Percentiles rank a stretch among this genome's conserved stretches.
These are phyloP conservation scores for Mormyrus iriodes DNA, from an alignment of 2,113 vertebrate genomes.

Conservation along the genomic window DNA sequence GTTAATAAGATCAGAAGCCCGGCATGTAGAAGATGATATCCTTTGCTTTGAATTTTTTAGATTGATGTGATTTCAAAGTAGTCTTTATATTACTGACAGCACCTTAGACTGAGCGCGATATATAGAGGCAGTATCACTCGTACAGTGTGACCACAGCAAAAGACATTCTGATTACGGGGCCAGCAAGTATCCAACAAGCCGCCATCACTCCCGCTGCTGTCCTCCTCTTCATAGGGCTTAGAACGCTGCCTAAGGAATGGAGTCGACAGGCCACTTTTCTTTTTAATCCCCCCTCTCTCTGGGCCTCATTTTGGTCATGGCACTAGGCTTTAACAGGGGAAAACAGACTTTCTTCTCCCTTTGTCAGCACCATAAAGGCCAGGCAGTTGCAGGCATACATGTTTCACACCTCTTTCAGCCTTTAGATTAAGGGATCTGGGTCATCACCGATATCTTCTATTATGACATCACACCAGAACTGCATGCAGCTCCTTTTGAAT, in stretches of 20 bases:
- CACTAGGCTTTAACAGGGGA: not conserved
- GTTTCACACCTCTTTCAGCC: not conserved
- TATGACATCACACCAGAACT: not conserved
- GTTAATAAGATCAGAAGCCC: not conserved
- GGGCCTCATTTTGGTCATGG: slow-evolving; percentile 4
- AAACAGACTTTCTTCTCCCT: not conserved
- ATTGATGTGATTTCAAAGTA: not conserved
- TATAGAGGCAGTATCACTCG: not conserved
- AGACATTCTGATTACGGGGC: not conserved
- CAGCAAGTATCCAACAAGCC: not conserved
- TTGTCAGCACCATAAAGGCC: not conserved
- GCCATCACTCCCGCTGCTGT: not conserved
- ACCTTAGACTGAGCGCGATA: not conserved
- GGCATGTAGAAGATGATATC: not conserved
- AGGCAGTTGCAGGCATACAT: slow-evolving; percentile 1
- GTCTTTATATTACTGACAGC: not conserved
- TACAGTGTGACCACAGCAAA: not conserved
- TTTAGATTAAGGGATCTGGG: not conserved
- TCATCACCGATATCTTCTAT: not conserved
- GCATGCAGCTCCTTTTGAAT: not conserved
- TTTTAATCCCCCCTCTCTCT: slow-evolving; percentile 36
- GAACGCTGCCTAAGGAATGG: slow-evolving; percentile 3
- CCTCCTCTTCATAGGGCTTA: slow-evolving; percentile 28
- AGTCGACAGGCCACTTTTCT: slow-evolving; percentile 42
- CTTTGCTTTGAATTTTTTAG: not conserved